A percentile compares a stretch with the other conserved stretches of the same genome.
These are phyloP conservation scores for Seira musarum DNA, from an alignment of 2,888 invertebrate genomes.

Conservation along the genomic window DNA sequence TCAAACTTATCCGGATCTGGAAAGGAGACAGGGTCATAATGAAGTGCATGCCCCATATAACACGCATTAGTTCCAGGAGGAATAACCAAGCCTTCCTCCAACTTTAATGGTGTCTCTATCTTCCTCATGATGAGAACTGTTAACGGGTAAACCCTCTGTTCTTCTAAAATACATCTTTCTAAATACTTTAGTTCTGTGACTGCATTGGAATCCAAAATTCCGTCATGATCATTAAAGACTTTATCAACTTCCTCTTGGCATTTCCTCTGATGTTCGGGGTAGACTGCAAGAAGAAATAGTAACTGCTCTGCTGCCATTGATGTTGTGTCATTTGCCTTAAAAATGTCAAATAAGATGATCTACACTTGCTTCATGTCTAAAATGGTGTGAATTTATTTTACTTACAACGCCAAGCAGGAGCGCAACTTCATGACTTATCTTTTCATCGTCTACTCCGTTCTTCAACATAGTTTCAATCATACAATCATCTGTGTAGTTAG, in stretches of 20 bases:
- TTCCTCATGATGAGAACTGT: background rate
- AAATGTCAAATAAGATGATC: background rate
- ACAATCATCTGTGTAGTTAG: background rate
- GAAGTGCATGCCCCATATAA: constrained; percentile 70
- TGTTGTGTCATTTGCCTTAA: background rate
- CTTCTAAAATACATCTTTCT: background rate
- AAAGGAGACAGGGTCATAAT: constrained; percentile 73
- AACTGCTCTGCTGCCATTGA: background rate
- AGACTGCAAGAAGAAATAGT: background rate
- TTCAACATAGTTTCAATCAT: background rate
- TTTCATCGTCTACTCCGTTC: background rate
- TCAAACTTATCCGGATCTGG: constrained; percentile 74
- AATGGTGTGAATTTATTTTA: too few species aligned
- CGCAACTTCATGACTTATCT: background rate
- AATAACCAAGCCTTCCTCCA: background rate
- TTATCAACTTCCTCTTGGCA: background rate
- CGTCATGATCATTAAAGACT: too few species aligned
- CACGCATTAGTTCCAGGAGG: background rate
- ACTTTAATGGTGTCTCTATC: background rate
- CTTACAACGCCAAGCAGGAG: background rate
- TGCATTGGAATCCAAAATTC: background rate
- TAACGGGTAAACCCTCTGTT: background rate
- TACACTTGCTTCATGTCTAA: background rate
- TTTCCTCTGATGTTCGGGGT: background rate
- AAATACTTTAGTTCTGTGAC: background rate